Conservation (phyloP, 2,797 vertebrate genomes). For the Buceros bicornis region DNA sequence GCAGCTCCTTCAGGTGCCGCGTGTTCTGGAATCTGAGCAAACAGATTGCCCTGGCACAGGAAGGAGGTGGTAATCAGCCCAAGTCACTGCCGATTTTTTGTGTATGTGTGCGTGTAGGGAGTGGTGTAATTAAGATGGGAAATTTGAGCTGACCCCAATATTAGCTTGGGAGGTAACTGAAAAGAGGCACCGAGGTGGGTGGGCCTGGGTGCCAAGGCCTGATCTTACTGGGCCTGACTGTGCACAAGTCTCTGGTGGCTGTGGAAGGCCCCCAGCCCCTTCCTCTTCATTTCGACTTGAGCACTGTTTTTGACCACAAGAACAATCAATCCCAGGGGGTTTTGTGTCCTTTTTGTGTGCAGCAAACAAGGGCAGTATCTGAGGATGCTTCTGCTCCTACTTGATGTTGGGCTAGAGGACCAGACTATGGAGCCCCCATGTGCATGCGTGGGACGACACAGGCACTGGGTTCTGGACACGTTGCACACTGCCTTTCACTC, state of each 20-base stretch:
- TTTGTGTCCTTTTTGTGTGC: background rate
- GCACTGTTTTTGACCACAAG: background rate
- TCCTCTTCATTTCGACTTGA: background rate
- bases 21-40: background rate
- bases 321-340: too few relatives aligned
- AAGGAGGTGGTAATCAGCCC: background rate
- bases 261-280: background rate
- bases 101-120: rapidly evolving
- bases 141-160: background rate
- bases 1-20: background rate
- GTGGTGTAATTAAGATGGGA: background rate
- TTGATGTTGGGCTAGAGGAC: background rate
- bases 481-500: background rate
- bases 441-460: background rate
- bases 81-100: background rate
- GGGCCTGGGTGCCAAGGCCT: background rate
- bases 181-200: background rate
- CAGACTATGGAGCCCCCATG: rapidly evolving
- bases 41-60: background rate
- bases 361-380: background rate
- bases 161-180: background rate
- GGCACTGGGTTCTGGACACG: rapidly evolving
- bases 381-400: background rate
- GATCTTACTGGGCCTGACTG: background rate
- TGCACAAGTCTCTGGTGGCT: background rate